Percentiles rank a stretch among this genome's conserved stretches.
These are phyloP conservation scores for Bacillus rossius DNA, from an alignment of 1,140 invertebrate genomes.

Conservation along the genomic window DNA sequence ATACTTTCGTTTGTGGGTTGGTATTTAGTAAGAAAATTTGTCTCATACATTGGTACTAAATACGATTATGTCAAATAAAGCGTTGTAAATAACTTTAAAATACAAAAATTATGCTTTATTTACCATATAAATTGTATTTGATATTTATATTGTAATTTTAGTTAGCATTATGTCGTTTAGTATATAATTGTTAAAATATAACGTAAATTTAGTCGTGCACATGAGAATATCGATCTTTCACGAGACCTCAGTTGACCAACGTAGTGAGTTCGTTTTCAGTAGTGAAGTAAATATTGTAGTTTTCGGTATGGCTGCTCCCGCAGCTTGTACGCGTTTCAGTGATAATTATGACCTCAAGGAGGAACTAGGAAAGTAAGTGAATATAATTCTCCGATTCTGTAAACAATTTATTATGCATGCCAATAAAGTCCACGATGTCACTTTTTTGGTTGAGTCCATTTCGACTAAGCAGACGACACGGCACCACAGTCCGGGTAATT, in stretches of 20 bases:
- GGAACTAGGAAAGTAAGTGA: constrained; percentile 97
- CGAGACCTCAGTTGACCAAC: constrained; percentile 13
- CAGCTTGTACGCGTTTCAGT: constrained; percentile 85
- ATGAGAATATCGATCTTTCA: constrained; percentile 15
- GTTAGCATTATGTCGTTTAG: neutral
- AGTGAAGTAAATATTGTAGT: constrained; percentile 29
- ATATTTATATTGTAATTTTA: neutral
- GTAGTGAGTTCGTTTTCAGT: constrained; percentile 22
- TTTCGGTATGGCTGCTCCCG: constrained; percentile 55
- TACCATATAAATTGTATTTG: neutral
- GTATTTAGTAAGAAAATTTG: too few species aligned
- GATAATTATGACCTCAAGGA: constrained; percentile 99
- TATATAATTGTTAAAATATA: neutral
- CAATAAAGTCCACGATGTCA: neutral
- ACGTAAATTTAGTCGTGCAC: too few species aligned
- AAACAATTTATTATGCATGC: too few species aligned
- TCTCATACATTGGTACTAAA: too few species aligned
- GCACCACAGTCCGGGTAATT: neutral
- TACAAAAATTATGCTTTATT: neutral
- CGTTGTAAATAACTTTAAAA: neutral
- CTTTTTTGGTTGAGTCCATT: neutral
- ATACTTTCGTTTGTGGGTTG: too few species aligned
- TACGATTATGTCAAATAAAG: neutral
- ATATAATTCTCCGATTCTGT: neutral
- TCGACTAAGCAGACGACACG: constrained; percentile 6